These are phyloP conservation scores for Tetramorium bicarinatum DNA, from an alignment of 2,888 invertebrate genomes.

Conservation along the genomic window DNA sequence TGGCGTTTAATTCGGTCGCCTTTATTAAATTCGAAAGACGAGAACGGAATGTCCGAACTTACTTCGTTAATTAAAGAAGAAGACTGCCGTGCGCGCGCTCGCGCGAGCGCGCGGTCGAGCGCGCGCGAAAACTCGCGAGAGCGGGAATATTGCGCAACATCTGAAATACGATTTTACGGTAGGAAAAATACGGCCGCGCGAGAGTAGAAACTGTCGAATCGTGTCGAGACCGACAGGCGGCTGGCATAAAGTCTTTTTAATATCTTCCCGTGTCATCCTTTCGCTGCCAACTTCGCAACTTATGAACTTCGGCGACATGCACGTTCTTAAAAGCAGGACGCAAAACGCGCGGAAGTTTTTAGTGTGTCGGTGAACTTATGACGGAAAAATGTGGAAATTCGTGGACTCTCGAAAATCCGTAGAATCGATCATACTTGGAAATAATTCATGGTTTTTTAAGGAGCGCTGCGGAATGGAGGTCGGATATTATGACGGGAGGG, in stretches of 20 bases:
- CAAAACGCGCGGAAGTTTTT: constrained; percentile 42
- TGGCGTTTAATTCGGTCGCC: constrained; percentile 64
- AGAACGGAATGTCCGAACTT: constrained; percentile 48
- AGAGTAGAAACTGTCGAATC: constrained; percentile 43
- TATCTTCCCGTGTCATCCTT: constrained; percentile 55
- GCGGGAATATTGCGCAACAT: constrained; percentile 49
- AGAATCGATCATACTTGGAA: neutral
- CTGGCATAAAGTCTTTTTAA: constrained; percentile 57
- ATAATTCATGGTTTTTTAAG: constrained; percentile 1
- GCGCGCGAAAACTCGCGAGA: neutral
- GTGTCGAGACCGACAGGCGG: constrained; percentile 49
- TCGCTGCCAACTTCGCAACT: constrained; percentile 53
- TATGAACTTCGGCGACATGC: constrained; percentile 54
- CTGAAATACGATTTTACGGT: constrained; percentile 59
- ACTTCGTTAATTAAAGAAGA: constrained; percentile 68
- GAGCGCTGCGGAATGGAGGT: neutral
- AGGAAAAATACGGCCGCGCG: constrained; percentile 32
- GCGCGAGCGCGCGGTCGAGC: no score
- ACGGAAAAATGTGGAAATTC: constrained; percentile 27
- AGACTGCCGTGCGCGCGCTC: neutral
- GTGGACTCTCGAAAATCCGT: neutral
- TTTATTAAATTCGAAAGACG: constrained; percentile 68
- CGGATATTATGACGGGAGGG: neutral
- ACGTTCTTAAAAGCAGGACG: constrained; percentile 41
- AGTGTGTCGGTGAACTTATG: constrained; percentile 21